Evolutionary conservation across 2,797 vertebrate genomes (phyloP).

Genomic region (Pseudochaenichthys georgianus): DNA sequence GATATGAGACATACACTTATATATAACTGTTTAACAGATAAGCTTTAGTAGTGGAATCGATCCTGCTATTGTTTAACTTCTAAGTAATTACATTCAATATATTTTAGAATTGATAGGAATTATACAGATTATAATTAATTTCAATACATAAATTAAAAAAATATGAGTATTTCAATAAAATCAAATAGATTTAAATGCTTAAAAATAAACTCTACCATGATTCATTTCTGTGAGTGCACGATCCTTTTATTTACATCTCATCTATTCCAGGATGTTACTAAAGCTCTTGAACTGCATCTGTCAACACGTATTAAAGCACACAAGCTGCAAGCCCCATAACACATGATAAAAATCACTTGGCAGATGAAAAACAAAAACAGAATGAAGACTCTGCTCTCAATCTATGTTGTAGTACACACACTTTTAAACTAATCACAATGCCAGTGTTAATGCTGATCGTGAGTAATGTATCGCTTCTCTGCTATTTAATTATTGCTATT

Average conservation of each 20-base stretch:
- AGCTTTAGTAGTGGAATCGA: background rate
- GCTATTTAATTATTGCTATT: too few species aligned
- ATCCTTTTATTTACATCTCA: background rate
- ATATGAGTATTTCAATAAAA: too few species aligned
- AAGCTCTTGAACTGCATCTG: too few species aligned
- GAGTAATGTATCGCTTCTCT: background rate
- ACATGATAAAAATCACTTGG: fast-evolving
- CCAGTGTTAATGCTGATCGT: background rate
- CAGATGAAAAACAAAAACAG: background rate
- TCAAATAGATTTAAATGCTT: too few species aligned
- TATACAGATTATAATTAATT: too few species aligned
- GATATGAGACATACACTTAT: background rate
- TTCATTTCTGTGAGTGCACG: too few species aligned
- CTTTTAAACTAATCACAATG: background rate
- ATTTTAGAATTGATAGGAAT: too few species aligned
- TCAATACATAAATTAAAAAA: too few species aligned
- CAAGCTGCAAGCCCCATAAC: background rate
- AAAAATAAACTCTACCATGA: too few species aligned
- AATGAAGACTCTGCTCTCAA: background rate
- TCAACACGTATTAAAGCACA: background rate
- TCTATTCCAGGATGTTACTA: fast-evolving
- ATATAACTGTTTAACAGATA: background rate
- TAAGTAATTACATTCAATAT: too few species aligned
- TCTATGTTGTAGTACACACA: too few species aligned
- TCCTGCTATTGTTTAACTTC: too few species aligned